These are phyloP conservation scores for Calypte anna DNA, from an alignment of 2,113 vertebrate genomes.

Conservation along the genomic window DNA sequence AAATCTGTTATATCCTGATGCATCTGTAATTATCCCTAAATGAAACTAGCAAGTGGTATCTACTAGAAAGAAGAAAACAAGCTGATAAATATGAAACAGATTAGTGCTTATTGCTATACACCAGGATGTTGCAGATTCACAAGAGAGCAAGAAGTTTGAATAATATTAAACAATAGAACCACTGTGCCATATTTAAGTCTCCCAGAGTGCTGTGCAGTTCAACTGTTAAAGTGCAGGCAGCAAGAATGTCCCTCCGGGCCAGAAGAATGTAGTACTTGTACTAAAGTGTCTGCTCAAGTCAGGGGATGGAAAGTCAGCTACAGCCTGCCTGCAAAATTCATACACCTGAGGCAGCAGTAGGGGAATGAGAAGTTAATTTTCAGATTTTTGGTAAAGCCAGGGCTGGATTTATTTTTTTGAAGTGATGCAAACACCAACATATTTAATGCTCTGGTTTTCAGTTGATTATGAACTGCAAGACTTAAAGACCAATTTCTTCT, in stretches of 20 bases:
- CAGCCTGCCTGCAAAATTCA: conserved; percentile 3
- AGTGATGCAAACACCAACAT: background rate
- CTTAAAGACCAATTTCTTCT: background rate
- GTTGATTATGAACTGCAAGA: background rate
- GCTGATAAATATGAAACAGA: background rate
- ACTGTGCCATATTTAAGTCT: conserved; percentile 64
- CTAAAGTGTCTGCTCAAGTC: background rate
- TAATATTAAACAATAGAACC: conserved; percentile 58
- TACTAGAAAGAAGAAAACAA: background rate
- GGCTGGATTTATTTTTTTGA: background rate
- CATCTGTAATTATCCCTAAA: background rate
- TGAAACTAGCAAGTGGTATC: background rate
- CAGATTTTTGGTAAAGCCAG: background rate
- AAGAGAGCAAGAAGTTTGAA: conserved; percentile 33
- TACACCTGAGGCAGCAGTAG: conserved; percentile 27
- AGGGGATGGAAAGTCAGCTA: conserved; percentile 4
- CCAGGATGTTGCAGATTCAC: conserved; percentile 13
- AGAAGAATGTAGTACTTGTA: conserved; percentile 63
- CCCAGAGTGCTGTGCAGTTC: conserved; percentile 19
- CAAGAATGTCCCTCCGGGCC: conserved; percentile 52
- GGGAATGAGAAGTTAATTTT: background rate
- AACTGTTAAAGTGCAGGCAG: conserved; percentile 53
- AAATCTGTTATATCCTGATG: background rate
- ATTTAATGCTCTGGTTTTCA: background rate
- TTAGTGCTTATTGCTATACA: background rate